phyloP scores from a whole-genome alignment of 1,140 invertebrate genomes.

The Argopecten irradians region DNA sequence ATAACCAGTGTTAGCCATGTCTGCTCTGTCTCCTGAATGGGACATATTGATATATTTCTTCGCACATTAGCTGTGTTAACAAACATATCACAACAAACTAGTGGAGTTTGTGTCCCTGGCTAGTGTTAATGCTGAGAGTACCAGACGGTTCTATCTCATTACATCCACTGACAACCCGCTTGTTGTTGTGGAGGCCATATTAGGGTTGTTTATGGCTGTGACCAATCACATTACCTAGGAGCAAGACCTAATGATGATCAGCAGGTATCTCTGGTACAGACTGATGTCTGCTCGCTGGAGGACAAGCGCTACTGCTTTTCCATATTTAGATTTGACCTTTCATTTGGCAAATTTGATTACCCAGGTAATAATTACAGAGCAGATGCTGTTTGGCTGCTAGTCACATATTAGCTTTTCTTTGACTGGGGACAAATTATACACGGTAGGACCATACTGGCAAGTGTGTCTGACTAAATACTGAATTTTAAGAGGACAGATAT shows the following conservation, averaged over 20 bases:
- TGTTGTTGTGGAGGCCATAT: no score
- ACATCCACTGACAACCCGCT: background rate
- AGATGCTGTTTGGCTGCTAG: no score
- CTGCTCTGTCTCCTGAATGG: no score
- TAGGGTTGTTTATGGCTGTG: background rate
- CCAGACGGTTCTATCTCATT: background rate
- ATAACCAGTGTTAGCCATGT: no score
- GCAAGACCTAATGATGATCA: background rate
- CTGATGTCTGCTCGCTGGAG: background rate
- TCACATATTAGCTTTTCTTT: no score
- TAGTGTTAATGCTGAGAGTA: background rate
- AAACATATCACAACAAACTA: background rate
- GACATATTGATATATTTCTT: no score
- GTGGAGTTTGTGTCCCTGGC: background rate
- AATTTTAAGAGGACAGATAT: no score
- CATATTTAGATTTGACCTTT: background rate
- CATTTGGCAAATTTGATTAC: no score
- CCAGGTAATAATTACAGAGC: background rate
- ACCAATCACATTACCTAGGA: background rate
- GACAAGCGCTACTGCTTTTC: background rate
- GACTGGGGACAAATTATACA: no score
- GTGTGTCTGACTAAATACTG: no score
- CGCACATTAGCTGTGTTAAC: no score
- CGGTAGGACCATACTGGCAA: no score
- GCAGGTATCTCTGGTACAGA: background rate